phyloP scores from a whole-genome alignment of 2,113 vertebrate genomes.

The Hemiscyllium ocellatum region DNA sequence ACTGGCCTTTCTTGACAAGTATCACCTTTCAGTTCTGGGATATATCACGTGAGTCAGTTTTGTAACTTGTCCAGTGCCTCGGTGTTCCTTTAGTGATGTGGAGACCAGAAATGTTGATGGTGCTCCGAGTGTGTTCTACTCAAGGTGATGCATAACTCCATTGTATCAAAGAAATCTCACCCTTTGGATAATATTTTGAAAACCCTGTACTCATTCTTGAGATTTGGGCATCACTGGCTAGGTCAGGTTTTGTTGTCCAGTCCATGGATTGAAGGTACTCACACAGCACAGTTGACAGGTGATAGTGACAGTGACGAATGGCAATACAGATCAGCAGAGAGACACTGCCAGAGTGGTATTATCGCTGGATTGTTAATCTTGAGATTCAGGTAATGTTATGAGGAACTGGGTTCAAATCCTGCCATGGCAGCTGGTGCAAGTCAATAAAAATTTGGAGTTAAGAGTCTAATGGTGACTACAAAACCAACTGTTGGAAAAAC shows the following conservation, averaged over 20 bases:
- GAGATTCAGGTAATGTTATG: no score
- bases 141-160: not conserved
- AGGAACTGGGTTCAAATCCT: no score
- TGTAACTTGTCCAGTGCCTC: not conserved
- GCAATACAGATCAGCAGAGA: not conserved
- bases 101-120: not conserved
- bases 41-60: not conserved
- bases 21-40: not conserved
- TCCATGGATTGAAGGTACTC: not conserved
- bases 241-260: not conserved
- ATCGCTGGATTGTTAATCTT: no score
- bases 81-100: not conserved
- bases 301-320: not conserved
- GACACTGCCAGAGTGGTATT: no score
- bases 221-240: not conserved
- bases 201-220: not conserved
- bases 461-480: no score
- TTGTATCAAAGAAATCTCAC: not conserved
- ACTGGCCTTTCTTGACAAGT: not conserved
- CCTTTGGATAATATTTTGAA: not conserved
- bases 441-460: no score
- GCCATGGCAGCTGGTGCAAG: no score
- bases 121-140: not conserved
- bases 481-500: no score
- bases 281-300: not conserved